phyloP scores from a whole-genome alignment of 2,113 vertebrate genomes.

The Procavia capensis region DNA sequence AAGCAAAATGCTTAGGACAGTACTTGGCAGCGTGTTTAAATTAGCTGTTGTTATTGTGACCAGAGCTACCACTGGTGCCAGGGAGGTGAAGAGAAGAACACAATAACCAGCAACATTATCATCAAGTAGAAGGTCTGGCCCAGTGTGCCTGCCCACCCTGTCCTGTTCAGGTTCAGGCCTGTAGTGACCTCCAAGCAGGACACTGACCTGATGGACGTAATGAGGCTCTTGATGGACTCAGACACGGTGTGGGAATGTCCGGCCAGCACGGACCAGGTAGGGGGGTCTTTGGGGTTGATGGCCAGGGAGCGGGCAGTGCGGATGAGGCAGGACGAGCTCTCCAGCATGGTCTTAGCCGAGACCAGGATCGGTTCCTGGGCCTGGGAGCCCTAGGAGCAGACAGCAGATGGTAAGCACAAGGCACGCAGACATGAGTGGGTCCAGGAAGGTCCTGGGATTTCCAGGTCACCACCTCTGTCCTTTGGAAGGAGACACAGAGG shows the following conservation, averaged over 20 bases:
- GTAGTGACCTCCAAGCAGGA: background rate
- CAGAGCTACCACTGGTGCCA: background rate
- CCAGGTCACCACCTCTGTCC: background rate
- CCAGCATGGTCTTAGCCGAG: constrained; percentile 97
- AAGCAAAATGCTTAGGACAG: background rate
- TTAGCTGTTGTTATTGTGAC: background rate
- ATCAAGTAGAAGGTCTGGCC: background rate
- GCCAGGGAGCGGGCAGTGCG: constrained; percentile 96
- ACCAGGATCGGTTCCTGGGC: constrained; percentile 97
- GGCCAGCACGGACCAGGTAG: constrained; percentile 97
- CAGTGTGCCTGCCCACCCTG: too few species aligned
- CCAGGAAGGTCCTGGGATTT: background rate
- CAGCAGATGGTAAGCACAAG: background rate
- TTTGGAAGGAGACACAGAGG: background rate
- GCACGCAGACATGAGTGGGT: background rate
- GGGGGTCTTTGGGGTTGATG: constrained; percentile 98
- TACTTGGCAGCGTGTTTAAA: background rate
- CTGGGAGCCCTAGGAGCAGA: constrained; percentile 91
- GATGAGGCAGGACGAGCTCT: constrained; percentile 95
- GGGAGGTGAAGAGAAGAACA: background rate
- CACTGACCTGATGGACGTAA: constrained; percentile 97
- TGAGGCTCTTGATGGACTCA: constrained; percentile 99
- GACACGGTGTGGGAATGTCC: constrained; percentile 98
- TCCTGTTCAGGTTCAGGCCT: background rate
- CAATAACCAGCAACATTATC: background rate